Evolutionary conservation across 2,797 vertebrate genomes (phyloP), one percentile per base, ranked within the genome.

Genomic region (Danio choprae): DNA sequence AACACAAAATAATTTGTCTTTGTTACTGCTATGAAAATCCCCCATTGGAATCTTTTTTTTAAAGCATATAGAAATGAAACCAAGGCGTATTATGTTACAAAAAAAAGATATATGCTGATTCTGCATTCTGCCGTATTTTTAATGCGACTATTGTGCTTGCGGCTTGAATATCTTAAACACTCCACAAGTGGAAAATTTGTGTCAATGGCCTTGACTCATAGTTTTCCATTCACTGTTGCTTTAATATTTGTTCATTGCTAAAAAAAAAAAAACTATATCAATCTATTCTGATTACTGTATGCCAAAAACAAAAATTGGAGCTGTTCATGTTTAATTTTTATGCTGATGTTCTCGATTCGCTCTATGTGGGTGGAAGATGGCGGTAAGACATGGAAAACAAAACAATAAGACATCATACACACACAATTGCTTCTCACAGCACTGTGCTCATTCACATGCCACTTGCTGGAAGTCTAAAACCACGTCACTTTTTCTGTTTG

Each of bases 391-490:
- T 75, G 60, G 55, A 43, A 65, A 18, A 72, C 18, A 65, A 60
- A 60, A 73, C 68, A 73, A 50, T 56, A n/a, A 46, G 16, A 76
- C 12, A 63, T 60, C 50, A 36, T 40, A 22, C 8, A 11, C 46
- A 56, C 40, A 18, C 36, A 70, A 68, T 73, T 29, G 51, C 36
- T 22, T 79, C 59, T 74, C 64, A 81, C 18, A 44, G 13, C 51
- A 20, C 40, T 72, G 13, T 43, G 55, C 63, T 75, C 46, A 79
- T 80, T 83, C 75, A 71, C 81, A 83, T 58, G 58, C n/a, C 22
- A 40, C 56, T 74, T 53, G 60, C 50, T 83, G 64, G 50, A 81
- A 70, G 69, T 46, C 40, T 68, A 65, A 62, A 81, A 81, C 71
- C 74, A 59, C 67, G 70, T 51, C 44, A 62, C 43, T 73, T 79